Conservation (phyloP, 2,113 vertebrate species). For the Podilymbus podiceps region DNA sequence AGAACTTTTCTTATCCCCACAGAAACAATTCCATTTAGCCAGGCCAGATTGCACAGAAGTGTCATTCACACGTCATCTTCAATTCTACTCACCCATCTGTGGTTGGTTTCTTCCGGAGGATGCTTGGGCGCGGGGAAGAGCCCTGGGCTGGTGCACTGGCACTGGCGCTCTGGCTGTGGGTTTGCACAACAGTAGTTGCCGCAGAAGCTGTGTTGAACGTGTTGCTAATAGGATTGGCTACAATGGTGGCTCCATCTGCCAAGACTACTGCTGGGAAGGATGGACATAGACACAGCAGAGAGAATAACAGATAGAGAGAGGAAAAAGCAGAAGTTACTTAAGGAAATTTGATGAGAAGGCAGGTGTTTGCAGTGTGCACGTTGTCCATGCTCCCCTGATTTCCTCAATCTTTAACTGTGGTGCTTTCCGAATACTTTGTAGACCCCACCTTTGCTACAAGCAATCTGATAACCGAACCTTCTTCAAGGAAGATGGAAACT, state of each 20-base stretch:
- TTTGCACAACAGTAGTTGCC: conserved; percentile 90
- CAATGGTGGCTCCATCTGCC: conserved; percentile 89
- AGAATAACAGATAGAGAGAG: background rate
- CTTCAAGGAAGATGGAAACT: background rate
- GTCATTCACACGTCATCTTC: background rate
- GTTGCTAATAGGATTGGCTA: conserved; percentile 90
- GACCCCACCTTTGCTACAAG: background rate
- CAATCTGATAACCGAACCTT: background rate
- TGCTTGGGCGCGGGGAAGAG: conserved; percentile 95
- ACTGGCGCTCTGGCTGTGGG: conserved; percentile 86
- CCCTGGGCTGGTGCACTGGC: conserved; percentile 85
- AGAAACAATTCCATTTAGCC: background rate
- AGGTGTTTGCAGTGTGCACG: background rate
- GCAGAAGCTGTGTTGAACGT: conserved; percentile 87
- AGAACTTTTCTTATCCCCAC: background rate
- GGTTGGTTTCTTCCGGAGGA: conserved; percentile 94
- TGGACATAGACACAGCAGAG: background rate
- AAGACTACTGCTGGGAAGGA: conserved; percentile 80
- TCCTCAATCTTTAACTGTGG: background rate
- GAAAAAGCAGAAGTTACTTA: background rate
- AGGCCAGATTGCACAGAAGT: background rate
- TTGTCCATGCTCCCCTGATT: background rate
- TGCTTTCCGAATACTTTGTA: background rate
- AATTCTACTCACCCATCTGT: conserved; percentile 85
- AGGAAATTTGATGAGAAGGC: background rate